Evolutionary conservation across 2,797 vertebrate species (phyloP).

Genomic region (Ptychadena robeensis): DNA sequence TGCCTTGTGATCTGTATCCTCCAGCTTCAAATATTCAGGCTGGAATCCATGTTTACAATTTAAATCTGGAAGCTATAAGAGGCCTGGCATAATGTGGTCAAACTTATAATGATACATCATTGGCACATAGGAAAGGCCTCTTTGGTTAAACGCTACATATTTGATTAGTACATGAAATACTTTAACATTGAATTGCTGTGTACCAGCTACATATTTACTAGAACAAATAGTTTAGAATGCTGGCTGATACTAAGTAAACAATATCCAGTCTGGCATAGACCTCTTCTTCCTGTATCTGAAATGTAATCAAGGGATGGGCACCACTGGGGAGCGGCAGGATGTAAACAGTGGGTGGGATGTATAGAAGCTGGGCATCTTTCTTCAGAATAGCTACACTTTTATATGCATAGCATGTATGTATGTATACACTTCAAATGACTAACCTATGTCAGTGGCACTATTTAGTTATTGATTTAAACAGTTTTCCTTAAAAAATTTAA

Average conservation of each 20-base stretch:
- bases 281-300: not conserved
- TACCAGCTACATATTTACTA: not conserved
- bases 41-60: no score
- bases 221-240: not conserved
- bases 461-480: not conserved
- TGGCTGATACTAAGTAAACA: not conserved
- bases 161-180: no score
- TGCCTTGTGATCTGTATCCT: no score
- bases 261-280: not conserved
- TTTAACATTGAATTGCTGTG: not conserved
- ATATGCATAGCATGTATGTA: no score
- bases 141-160: no score
- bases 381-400: not conserved
- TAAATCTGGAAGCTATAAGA: no score
- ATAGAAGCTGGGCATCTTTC: not conserved
- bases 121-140: no score
- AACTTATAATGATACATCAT: no score
- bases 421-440: not conserved
- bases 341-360: not conserved
- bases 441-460: not conserved
- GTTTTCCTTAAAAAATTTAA: not conserved
- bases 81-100: no score
- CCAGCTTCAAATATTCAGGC: no score
- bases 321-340: not conserved
- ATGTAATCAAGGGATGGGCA: not conserved